phyloP scores from a whole-genome alignment of 2,797 vertebrate genomes.

The Catamblyrhynchus diadema region DNA sequence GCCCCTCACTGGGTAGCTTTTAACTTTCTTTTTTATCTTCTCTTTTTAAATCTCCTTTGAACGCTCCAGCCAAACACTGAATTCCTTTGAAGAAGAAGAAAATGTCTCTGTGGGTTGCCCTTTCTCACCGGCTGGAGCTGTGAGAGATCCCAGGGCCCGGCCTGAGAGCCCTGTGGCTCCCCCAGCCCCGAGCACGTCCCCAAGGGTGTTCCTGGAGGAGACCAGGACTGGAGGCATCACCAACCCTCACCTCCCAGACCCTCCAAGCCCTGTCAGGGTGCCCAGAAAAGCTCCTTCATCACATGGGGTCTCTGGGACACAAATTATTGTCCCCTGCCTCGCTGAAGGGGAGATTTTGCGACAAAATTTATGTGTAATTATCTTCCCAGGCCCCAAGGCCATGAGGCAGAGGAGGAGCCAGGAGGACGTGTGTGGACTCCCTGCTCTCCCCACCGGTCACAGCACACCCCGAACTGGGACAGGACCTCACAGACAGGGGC shows the following conservation, averaged over 20 bases:
- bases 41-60: conserved; percentile 58
- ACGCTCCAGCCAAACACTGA: conserved; percentile 41
- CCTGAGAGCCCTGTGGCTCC: background rate
- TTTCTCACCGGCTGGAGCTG: conserved; percentile 39
- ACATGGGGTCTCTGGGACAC: background rate
- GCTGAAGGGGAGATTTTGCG: background rate
- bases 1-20: conserved; percentile 56
- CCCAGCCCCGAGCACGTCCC: background rate
- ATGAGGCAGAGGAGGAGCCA: background rate
- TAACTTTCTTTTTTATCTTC: conserved; percentile 64
- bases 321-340: background rate
- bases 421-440: background rate
- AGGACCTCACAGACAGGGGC: background rate
- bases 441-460: background rate
- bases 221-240: background rate
- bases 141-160: conserved; percentile 6
- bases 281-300: background rate
- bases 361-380: background rate
- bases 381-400: background rate
- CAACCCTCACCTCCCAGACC: background rate
- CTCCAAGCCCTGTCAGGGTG: background rate
- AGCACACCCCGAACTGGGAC: rapidly evolving
- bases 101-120: conserved; percentile 47
- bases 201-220: background rate
- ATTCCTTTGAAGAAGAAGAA: conserved; percentile 54